Percentiles rank a stretch among this genome's conserved stretches.
These are phyloP conservation scores for Agonum fuliginosum DNA, from an alignment of 2,888 invertebrate genomes.

Conservation along the genomic window DNA sequence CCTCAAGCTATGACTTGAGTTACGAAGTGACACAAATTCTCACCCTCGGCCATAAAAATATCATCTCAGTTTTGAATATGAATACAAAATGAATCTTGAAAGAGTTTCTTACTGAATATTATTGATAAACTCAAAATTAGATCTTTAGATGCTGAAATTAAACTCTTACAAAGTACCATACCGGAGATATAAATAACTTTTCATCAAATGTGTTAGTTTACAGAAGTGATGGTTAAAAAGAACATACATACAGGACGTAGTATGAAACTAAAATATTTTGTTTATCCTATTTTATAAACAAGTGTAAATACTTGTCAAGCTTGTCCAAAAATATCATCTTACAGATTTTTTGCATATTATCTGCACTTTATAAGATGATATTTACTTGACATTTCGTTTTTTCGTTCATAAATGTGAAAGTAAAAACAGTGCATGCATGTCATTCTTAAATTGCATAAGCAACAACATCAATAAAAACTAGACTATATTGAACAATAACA, in stretches of 20 bases:
- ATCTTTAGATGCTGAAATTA: not conserved
- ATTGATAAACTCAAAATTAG: slow-evolving; percentile 7
- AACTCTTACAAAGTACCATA: not conserved
- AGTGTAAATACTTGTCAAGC: not conserved
- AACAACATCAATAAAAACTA: not conserved
- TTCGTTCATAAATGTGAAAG: not conserved
- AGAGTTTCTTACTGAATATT: slow-evolving; percentile 8
- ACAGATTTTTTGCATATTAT: not conserved
- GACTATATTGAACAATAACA: not conserved
- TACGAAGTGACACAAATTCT: slow-evolving; percentile 54
- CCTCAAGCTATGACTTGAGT: slow-evolving; percentile 33
- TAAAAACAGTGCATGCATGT: slow-evolving; percentile 1
- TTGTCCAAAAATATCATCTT: not conserved
- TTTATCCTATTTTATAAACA: slow-evolving; percentile 25
- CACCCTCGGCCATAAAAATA: slow-evolving; percentile 47
- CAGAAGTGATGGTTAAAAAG: not conserved
- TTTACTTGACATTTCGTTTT: slow-evolving; percentile 23
- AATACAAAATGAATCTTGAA: slow-evolving; percentile 45
- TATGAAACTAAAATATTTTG: slow-evolving; percentile 18
- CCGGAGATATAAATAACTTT: slow-evolving; percentile 7
- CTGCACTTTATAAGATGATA: slow-evolving; percentile 7
- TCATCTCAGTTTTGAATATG: slow-evolving; percentile 49
- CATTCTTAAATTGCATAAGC: not conserved
- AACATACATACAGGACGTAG: slow-evolving; percentile 6
- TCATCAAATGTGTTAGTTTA: slow-evolving; percentile 15